phyloP scores from a whole-genome alignment of 2,888 invertebrate genomes.

The Leptinotarsa rubiginosa region DNA sequence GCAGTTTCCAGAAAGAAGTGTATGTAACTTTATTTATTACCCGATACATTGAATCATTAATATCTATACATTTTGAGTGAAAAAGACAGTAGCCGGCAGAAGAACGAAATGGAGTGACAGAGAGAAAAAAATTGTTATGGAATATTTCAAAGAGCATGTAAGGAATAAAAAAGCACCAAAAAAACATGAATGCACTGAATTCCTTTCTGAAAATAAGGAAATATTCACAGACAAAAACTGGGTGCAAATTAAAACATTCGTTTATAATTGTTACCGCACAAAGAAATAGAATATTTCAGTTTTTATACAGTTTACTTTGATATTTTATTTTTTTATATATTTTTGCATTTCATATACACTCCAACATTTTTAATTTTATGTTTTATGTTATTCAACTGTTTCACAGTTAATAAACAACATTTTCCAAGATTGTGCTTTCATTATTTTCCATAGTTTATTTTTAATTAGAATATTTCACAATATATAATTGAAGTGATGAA shows the following conservation, averaged over 20 bases:
- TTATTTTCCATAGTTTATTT: no score
- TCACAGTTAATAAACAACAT: no score
- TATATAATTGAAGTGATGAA: no score
- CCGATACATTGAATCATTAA: not conserved
- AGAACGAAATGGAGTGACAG: not conserved
- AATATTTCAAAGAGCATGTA: constrained; percentile 1
- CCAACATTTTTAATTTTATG: no score
- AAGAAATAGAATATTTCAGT: not conserved
- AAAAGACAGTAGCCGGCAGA: not conserved
- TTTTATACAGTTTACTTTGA: no score
- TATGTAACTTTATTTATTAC: not conserved
- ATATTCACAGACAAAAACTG: not conserved
- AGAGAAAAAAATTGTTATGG: not conserved
- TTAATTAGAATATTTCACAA: no score
- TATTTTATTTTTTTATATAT: no score
- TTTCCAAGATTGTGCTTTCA: no score
- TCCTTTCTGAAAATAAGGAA: not conserved
- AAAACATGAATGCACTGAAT: constrained; percentile 15
- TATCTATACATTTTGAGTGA: constrained; percentile 5
- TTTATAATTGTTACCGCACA: not conserved
- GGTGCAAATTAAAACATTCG: constrained; percentile 15
- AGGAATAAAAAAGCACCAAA: constrained; percentile 13
- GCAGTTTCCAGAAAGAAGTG: not conserved
- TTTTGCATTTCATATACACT: no score
- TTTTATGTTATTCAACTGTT: no score